Evolutionary conservation across 2,888 invertebrate species (phyloP), one percentile per base, ranked within the genome.

Genomic region (Germaria angustata): DNA sequence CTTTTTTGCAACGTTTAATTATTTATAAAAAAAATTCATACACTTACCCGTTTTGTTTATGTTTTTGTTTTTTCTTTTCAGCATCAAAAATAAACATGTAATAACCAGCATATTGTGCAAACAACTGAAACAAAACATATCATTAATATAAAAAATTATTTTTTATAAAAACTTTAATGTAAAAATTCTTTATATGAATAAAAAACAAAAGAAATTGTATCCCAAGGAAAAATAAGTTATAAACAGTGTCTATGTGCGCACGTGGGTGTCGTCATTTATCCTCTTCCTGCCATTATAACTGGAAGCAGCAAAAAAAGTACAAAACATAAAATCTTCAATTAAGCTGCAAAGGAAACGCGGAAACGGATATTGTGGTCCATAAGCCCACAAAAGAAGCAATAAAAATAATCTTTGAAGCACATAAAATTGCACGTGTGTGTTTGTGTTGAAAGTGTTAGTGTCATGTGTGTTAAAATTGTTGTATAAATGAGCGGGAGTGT

Each of bases 111-210:
- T 59, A 68, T 41, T 44, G 15, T n/a, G 15, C 6, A 15, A 55
- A 20, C 57, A 59, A 55, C 44, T 46, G 39, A 53, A 76, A 77
- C 81, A 32, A 72, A 72, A 77, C 77, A 77, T 81, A 77, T 72
- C 77, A 81, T 11, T 32, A 41, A 2, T 15, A 17, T 59, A 57
- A 63, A 63, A 15, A 32, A 28, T 20, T 11, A 32, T 46, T 22
- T 15, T 5, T 2, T 15, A 9, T 17, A 13, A 63, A 34, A 39
- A 39, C 15, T 34, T n/a, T 34, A 7, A 8, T 13, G n/a, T 15
- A 65, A 36, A 20, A 34, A 55, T 11, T 11, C n/a, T 11, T 32
- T 36, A 6, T n/a, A 34, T 13, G 28, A 28, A 44, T 63, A n/a
- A 51, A 66, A 53, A 4, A 17, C 36, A 61, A 24, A 6, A 9